phyloP scores from a whole-genome alignment of 2,888 invertebrate species.

The Clunio marinus region DNA sequence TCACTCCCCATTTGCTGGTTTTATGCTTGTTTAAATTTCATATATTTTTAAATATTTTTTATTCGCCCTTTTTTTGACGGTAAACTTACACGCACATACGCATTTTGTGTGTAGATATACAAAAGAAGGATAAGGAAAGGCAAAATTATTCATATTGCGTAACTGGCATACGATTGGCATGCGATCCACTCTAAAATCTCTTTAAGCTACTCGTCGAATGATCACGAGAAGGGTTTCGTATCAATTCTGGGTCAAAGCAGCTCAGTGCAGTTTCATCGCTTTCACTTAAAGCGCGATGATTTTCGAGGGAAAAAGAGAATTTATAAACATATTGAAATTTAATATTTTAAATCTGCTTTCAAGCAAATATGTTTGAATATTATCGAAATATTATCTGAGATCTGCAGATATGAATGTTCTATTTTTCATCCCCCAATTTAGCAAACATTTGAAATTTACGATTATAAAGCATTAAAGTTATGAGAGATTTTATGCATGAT shows the following conservation, averaged over 20 bases:
- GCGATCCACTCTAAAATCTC: constrained; percentile 1
- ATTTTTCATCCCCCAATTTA: too few relatives aligned
- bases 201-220: not conserved
- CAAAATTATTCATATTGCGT: constrained; percentile 15
- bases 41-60: not conserved
- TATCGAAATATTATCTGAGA: too few relatives aligned
- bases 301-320: not conserved
- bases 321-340: not conserved
- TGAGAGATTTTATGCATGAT: too few relatives aligned
- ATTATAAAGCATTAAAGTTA: too few relatives aligned
- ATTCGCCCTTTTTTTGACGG: not conserved
- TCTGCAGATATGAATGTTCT: too few relatives aligned
- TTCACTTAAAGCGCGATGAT: too few relatives aligned
- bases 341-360: not conserved
- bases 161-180: not conserved
- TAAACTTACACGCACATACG: too few relatives aligned
- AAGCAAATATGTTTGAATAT: too few relatives aligned
- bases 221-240: not conserved
- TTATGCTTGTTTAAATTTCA: constrained; percentile 38
- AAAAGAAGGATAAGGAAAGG: not conserved
- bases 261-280: too few relatives aligned
- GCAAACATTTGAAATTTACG: too few relatives aligned
- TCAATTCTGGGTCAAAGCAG: constrained; percentile 8
- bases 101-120: too few relatives aligned
- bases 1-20: constrained; percentile 6